Evolutionary conservation across 2,888 invertebrate species (phyloP), one percentile per base, ranked within the genome.

Genomic region (Campaea margaritaria): DNA sequence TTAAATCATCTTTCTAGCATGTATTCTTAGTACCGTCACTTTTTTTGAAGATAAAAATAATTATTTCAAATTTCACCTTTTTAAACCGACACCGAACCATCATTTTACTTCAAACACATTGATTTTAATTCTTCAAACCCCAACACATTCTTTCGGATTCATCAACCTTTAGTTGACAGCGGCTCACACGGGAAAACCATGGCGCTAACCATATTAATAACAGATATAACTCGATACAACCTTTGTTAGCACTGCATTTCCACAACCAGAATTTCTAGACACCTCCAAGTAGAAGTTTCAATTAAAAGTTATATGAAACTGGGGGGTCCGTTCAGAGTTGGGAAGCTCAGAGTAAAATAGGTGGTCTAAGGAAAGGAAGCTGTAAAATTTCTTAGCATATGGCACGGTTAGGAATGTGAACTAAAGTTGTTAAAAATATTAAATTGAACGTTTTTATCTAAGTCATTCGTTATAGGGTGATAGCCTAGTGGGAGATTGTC

Each of bases 201-300:
- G 58, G 88, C 83, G 89, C 80, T 89, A 89, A 89, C 81, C 74
- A 84, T 77, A 88, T 88, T 88, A 89, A 89, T 82, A 79, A 75
- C 76, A 74, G 72, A 80, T 78, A 80, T 72, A 79, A 69, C 77
- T 73, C 65, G 63, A 78, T 81, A 80, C 75, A 70, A 72, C 72
- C 70, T 75, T 72, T 74, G 80, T 86, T 87, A 87, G 81, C 87
- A 77, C 78, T 56, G 61, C 36, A 31, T 31, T 59, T 43, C 21
- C 42, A 51, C 56, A 66, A 67, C 83, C 78, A 76, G 28, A 52
- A 4, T 45, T 57, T 16, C 11, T 0, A 48, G 76, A 69, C 39
- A 41, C 49, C 53, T 43, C 41, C 0, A n/a, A 3, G 10, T 34
- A 11, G 46, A n/a, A 0, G 12, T 0, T 31, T 21, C 13, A 27